phyloP scores from a whole-genome alignment of 2,888 invertebrate genomes.

The Chalcosyrphus nemorum region DNA sequence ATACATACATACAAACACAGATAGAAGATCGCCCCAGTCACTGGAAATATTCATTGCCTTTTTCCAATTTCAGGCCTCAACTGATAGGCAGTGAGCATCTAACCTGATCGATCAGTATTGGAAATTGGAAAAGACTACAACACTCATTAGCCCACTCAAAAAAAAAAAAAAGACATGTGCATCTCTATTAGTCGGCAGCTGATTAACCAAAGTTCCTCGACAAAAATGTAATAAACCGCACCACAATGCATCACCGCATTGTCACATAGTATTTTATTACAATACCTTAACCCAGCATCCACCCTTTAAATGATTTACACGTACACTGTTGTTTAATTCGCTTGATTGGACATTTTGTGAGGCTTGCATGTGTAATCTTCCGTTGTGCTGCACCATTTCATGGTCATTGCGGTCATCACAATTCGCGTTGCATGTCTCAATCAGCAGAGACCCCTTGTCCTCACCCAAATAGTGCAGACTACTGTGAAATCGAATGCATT shows the following conservation, averaged over 20 bases:
- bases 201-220: too few species aligned
- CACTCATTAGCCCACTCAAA: too few species aligned
- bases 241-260: conserved; percentile 26
- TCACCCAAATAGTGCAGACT: conserved; percentile 3
- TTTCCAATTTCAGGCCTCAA: too few species aligned
- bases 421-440: conserved; percentile 55
- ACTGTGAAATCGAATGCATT: conserved; percentile 45
- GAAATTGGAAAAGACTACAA: too few species aligned
- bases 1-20: too few species aligned
- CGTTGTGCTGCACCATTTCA: conserved; percentile 7
- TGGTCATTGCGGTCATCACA: conserved; percentile 13
- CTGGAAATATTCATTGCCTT: too few species aligned
- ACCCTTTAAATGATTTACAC: background rate
- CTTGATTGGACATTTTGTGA: background rate
- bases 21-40: too few species aligned
- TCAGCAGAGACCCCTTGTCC: conserved; percentile 15
- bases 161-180: too few species aligned
- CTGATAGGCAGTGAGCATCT: too few species aligned
- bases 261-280: conserved; percentile 42
- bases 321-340: background rate
- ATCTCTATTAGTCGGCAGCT: too few species aligned
- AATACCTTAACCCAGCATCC: background rate
- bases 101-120: too few species aligned
- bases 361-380: background rate
- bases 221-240: too few species aligned